These are phyloP conservation scores for Lagorchestes hirsutus DNA, from an alignment of 2,797 vertebrate species.

Conservation along the genomic window DNA sequence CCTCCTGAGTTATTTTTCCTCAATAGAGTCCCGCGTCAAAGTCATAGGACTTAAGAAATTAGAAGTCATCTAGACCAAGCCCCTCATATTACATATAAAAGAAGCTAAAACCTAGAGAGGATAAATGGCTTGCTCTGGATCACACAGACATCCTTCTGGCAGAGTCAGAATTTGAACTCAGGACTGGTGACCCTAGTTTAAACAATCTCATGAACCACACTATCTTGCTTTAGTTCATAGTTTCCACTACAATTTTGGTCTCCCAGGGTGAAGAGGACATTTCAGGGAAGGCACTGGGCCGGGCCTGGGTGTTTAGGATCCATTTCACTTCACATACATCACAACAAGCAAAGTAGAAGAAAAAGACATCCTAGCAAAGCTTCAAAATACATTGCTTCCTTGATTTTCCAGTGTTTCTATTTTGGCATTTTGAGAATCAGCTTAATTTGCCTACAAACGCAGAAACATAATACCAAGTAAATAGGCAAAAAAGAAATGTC, in stretches of 20 bases:
- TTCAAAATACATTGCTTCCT: not conserved
- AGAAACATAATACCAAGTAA: not conserved
- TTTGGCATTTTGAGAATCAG: constrained; percentile 20
- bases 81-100: not conserved
- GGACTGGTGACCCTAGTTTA: not conserved
- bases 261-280: not conserved
- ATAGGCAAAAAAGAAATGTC: constrained; percentile 11
- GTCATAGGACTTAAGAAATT: not conserved
- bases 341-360: constrained; percentile 33
- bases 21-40: not conserved
- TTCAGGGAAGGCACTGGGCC: not conserved
- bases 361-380: not conserved
- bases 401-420: constrained; percentile 11
- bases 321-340: constrained; percentile 4
- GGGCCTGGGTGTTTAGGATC: not conserved
- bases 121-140: not conserved
- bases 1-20: not conserved
- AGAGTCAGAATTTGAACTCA: not conserved
- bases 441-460: not conserved
- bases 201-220: not conserved
- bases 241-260: not conserved
- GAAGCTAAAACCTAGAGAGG: not conserved
- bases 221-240: not conserved
- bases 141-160: not conserved
- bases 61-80: not conserved